Evolutionary conservation across 1,140 invertebrate species (phyloP), one percentile per base, ranked within the genome.

Genomic region (Macrosteles quadrilineatus): DNA sequence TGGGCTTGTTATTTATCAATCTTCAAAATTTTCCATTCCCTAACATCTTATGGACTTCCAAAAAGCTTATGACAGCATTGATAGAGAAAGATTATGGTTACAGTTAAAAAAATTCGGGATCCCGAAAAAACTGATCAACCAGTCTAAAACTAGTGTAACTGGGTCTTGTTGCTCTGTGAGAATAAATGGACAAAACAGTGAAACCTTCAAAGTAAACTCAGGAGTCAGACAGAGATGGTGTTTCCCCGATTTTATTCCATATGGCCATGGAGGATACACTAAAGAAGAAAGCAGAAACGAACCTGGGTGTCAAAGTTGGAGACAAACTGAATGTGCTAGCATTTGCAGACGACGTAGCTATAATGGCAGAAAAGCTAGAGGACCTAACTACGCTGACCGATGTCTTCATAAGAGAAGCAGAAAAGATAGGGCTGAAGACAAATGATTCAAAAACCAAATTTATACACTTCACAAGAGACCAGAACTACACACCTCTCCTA

Each of bases 181-280:
- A n/a, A 23, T 68, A 9, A 57, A 73, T 69, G 55, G 40, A 31
- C 55, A 36, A 29, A 70, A 63, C 36, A 57, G 45, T 32, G 59
- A 45, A 31, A 47, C n/a, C 32, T 21, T 11, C 53, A 63, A 71
- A 68, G 63, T 70, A 29, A 70, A 53, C 12, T 21, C 64, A 67
- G 68, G n/a, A n/a, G n/a, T n/a, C n/a, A n/a, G n/a, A n/a, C n/a
- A n/a, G 55, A n/a, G 71, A 71, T 55, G 62, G 63, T 19, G 27
- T 72, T 19, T 68, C 67, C 29, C 70, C 70, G 19, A 25, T 63
- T 45, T 68, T 65, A n/a, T 73, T 73, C 72, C 71, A 73, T 64
- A 67, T 71, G 31, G 43, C 50, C 25, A 27, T 73, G 43, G 72
- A 72, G 59, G 59, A 45, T 78, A 81, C 55, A n/a, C 21, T 71